phyloP scores from a whole-genome alignment of 2,888 invertebrate species.

The Dicranocentrus wangi region DNA sequence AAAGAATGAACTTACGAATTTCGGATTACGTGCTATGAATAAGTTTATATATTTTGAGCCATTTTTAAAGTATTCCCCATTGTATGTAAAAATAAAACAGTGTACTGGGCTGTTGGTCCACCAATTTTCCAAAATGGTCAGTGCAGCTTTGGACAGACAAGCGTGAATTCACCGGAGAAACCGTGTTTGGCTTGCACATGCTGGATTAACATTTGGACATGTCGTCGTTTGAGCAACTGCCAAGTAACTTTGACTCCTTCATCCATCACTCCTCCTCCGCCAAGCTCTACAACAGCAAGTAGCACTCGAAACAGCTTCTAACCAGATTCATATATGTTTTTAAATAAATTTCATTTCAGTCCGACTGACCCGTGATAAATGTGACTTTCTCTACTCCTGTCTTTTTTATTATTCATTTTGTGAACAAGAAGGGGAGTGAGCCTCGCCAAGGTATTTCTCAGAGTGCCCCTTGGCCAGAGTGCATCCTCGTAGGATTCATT shows the following conservation, averaged over 20 bases:
- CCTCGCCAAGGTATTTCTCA: too few relatives aligned
- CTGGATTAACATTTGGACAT: constrained; percentile 50
- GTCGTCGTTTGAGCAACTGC: constrained; percentile 40
- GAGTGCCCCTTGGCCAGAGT: too few relatives aligned
- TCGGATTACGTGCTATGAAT: too few relatives aligned
- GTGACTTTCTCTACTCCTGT: neutral
- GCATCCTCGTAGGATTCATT: too few relatives aligned
- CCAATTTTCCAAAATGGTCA: constrained; percentile 15
- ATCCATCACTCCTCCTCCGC: neutral
- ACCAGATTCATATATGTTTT: too few relatives aligned
- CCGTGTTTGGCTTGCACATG: constrained; percentile 57
- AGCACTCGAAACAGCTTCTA: too few relatives aligned
- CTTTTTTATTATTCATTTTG: neutral
- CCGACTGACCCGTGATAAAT: neutral
- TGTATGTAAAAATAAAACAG: too few relatives aligned
- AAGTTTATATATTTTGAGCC: too few relatives aligned
- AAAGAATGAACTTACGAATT: too few relatives aligned
- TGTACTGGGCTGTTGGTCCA: constrained; percentile 30
- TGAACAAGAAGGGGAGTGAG: neutral
- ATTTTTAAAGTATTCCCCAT: too few relatives aligned
- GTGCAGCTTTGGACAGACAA: constrained; percentile 46
- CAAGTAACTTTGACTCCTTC: constrained; percentile 7
- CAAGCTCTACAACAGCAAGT: constrained; percentile 1
- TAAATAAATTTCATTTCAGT: too few relatives aligned
- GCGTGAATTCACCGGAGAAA: constrained; percentile 15